These are phyloP conservation scores for Phataginus tetradactyla DNA, from an alignment of 2,797 vertebrate species.

Conservation along the genomic window DNA sequence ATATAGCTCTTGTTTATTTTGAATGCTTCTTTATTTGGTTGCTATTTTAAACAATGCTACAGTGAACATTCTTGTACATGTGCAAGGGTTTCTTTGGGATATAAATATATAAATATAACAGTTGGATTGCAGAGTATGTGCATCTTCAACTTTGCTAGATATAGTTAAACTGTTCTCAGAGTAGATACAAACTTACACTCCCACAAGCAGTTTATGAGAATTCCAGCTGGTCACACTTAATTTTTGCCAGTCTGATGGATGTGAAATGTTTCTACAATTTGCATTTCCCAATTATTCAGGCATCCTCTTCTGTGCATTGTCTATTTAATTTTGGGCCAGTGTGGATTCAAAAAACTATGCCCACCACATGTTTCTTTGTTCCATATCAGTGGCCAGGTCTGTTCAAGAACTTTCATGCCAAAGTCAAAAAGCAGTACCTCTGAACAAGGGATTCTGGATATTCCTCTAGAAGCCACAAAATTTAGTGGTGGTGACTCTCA, in stretches of 20 bases:
- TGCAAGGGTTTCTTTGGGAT: not conserved
- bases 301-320: not conserved
- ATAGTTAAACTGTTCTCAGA: not conserved
- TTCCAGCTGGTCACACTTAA: not conserved
- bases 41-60: constrained; percentile 29
- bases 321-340: constrained; percentile 48
- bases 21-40: constrained; percentile 12
- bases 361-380: not conserved
- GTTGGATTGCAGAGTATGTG: not conserved
- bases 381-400: not conserved
- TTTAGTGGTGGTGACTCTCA: not conserved
- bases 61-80: not conserved
- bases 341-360: constrained; percentile 13
- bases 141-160: not conserved
- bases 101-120: not conserved
- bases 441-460: not conserved
- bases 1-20: not conserved
- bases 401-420: not conserved
- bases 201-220: not conserved
- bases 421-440: constrained; percentile 25
- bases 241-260: not conserved
- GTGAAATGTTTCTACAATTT: constrained; percentile 15
- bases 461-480: not conserved
- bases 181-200: not conserved
- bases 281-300: not conserved